These are phyloP conservation scores for Malacoraja senta DNA, from an alignment of 2,797 vertebrate species.

Conservation along the genomic window DNA sequence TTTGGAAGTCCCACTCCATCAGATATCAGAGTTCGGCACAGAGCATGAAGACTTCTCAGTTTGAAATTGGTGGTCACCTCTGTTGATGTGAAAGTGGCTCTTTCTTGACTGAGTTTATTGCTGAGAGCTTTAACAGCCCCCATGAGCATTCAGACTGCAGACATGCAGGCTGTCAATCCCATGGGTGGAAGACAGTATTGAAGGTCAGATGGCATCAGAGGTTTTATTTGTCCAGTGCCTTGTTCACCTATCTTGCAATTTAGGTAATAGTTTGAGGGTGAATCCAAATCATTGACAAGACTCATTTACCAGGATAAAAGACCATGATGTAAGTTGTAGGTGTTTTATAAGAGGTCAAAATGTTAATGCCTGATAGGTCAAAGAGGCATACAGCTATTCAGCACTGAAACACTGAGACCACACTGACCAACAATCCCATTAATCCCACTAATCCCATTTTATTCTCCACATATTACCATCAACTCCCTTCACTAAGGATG, in stretches of 20 bases:
- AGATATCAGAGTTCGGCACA: neutral
- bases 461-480: too few relatives aligned
- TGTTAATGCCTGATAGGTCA: too few relatives aligned
- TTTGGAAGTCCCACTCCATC: neutral
- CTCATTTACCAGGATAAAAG: neutral
- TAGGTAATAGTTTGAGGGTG: too few relatives aligned
- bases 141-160: neutral
- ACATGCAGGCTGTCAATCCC: neutral
- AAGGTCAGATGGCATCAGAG: neutral
- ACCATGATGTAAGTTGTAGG: neutral
- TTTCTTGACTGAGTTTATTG: neutral
- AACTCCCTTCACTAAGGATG: too few relatives aligned
- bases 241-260: neutral
- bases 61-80: neutral
- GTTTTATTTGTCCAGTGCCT: neutral
- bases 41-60: neutral
- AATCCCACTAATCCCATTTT: too few relatives aligned
- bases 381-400: too few relatives aligned
- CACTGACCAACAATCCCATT: too few relatives aligned
- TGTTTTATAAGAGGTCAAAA: neutral
- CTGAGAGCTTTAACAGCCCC: neutral
- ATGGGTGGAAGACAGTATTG: neutral
- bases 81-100: neutral
- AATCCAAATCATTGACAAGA: neutral
- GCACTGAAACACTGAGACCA: too few relatives aligned